Evolutionary conservation across 2,797 vertebrate genomes (phyloP).

Genomic region (Malacoctenus gilli): DNA sequence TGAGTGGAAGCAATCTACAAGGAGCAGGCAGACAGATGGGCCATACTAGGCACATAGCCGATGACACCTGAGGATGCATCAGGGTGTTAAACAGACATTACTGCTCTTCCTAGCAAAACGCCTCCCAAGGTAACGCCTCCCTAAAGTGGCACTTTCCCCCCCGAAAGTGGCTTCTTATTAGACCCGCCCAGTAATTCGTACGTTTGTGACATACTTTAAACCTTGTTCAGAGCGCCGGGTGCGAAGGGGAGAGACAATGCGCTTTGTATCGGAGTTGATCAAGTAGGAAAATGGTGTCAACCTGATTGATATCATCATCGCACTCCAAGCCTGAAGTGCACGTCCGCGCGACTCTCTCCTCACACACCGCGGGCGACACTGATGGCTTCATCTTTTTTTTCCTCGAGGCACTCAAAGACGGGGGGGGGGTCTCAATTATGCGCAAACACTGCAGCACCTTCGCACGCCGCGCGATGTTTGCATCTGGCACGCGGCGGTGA

Average conservation of each 20-base stretch:
- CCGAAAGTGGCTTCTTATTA: conserved; percentile 51
- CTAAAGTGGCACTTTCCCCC: conserved; percentile 63
- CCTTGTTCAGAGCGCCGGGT: conserved; percentile 38
- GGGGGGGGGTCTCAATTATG: too few relatives aligned
- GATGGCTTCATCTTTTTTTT: conserved; percentile 12
- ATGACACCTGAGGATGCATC: conserved; percentile 71
- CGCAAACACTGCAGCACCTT: too few relatives aligned
- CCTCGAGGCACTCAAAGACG: conserved; percentile 22
- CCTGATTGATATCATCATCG: conserved; percentile 33
- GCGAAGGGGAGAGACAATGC: conserved; percentile 36
- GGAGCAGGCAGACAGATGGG: conserved; percentile 73
- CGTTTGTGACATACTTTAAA: conserved; percentile 59
- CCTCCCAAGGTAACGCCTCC: conserved; percentile 68
- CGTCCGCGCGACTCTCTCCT: neutral
- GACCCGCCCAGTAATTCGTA: conserved; percentile 60
- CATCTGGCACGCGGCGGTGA: conserved; percentile 7
- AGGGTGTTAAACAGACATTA: conserved; percentile 79
- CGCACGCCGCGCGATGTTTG: neutral
- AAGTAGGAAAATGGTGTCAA: conserved; percentile 33
- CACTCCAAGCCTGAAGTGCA: conserved; percentile 16
- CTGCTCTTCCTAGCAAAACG: conserved; percentile 65
- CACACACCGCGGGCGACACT: neutral
- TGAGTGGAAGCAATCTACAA: conserved; percentile 67
- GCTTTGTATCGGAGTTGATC: conserved; percentile 44
- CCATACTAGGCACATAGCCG: conserved; percentile 55